Conservation (phyloP, 2,113 vertebrate species). For the Solenodon paradoxus region DNA sequence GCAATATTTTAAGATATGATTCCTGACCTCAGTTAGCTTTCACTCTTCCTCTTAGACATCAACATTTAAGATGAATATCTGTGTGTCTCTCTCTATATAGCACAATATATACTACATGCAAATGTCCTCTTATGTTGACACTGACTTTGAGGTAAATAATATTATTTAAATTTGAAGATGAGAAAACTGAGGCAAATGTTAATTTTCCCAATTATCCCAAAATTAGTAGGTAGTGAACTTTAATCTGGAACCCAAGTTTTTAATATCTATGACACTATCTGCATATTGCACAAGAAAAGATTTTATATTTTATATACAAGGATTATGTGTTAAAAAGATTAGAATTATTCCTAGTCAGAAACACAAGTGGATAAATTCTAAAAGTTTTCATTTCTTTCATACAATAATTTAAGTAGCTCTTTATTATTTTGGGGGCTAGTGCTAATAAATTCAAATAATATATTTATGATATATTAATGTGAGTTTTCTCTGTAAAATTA, state of each 20-base stretch:
- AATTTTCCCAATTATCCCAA: not conserved
- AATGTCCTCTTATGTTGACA: not conserved
- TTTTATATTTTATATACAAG: slow-evolving; percentile 19
- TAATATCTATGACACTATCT: not conserved
- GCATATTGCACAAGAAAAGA: not conserved
- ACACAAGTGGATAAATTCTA: not conserved
- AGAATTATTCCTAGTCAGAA: slow-evolving; percentile 31
- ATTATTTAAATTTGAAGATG: slow-evolving; percentile 3
- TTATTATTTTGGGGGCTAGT: not conserved
- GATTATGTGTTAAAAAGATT: not conserved
- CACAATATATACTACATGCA: not conserved
- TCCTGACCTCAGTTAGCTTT: not conserved
- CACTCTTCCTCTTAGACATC: not conserved
- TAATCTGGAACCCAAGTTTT: not conserved
- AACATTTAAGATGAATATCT: slow-evolving; percentile 3
- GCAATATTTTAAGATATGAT: not conserved
- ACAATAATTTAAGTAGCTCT: not conserved
- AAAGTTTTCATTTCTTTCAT: slow-evolving; percentile 33
- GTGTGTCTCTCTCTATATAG: no score
- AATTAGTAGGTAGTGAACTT: not conserved
- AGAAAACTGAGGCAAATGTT: not conserved
- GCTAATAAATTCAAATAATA: slow-evolving; percentile 25
- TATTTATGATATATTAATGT: slow-evolving; percentile 31
- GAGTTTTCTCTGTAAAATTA: slow-evolving; percentile 19
- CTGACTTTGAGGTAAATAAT: not conserved